Base-by-base conservation (phyloP, 2,797 vertebrate species). In the Malacoctenus gilli region DNA sequence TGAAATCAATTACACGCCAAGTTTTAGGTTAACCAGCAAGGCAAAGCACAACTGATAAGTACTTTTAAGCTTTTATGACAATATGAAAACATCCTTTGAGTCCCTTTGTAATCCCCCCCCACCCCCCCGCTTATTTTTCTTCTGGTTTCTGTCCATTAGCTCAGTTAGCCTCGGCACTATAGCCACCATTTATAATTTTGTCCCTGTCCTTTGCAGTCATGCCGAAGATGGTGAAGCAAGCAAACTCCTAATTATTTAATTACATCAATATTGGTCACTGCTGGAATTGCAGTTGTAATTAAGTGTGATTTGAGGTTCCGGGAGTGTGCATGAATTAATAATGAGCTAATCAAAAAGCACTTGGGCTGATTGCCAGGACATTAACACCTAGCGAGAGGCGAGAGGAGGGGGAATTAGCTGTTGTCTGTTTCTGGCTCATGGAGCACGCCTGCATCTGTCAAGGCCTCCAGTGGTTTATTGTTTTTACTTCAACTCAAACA, bases 301-400 rank as follows among this genome's bases (percentile, higher is more conserved):
- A 89, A 87, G 85, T 84, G 82, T 78, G 85, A 89, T 91, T 90
- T 83, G 76, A 85, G 76, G 77, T 87, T 85, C 79, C 22, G 42
- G 66, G 79, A 79, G 64, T 83, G 83, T 83, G 80, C 79, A 87
- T 90, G 86, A 86, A 90, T 89, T 89, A 91, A 86, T 90, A 86
- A 90, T 89, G 84, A 89, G 77, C 83, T 84, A 86, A 90, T 91
- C 81, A 87, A 87, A 85, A 90, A 79, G 70, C 85, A 91, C 85
- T 89, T 77, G 73, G 64, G 75, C 75, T 88, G 80, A 86, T 86
- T 87, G 76, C 77, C 62, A 69, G 59, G 59, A 72, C 77, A 72
- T 84, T 86, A 80, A 82, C 79, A 79, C 79, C 74, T 68, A 63
- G 52, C 59, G 65, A 28, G n/a, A n/a, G n/a, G n/a, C n/a, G n/a